Conservation (phyloP, 2,113 vertebrate genomes). For the Tor tambroides region DNA sequence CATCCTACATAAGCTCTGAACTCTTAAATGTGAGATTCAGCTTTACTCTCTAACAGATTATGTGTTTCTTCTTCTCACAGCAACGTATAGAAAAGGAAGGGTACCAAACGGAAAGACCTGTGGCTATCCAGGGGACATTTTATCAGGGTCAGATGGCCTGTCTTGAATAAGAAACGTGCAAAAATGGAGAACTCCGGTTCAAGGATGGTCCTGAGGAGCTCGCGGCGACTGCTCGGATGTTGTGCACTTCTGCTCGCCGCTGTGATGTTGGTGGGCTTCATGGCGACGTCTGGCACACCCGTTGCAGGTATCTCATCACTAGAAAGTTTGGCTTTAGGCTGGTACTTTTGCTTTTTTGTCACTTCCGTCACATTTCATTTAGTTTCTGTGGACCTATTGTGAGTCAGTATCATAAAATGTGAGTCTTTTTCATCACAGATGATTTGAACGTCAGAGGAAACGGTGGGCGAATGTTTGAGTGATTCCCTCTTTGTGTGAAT, state of each 20-base stretch:
- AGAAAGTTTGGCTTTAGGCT: too few species aligned
- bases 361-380: not conserved
- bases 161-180: constrained; percentile 41
- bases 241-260: constrained; percentile 56
- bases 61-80: constrained; percentile 26
- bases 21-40: not conserved
- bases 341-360: not conserved
- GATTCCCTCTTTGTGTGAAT: constrained; percentile 36
- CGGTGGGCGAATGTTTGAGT: constrained; percentile 13
- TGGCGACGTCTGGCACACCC: constrained; percentile 64
- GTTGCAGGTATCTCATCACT: constrained; percentile 65
- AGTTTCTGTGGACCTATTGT: not conserved
- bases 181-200: constrained; percentile 62
- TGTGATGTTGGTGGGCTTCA: constrained; percentile 61
- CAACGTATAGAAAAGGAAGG: constrained; percentile 30
- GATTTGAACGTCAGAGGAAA: not conserved
- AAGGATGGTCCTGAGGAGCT: constrained; percentile 58
- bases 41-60: not conserved
- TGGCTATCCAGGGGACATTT: constrained; percentile 47
- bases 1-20: not conserved
- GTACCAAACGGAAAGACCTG: constrained; percentile 31
- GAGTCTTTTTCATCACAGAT: not conserved
- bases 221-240: constrained; percentile 39
- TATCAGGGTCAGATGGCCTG: constrained; percentile 39
- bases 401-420: not conserved